Evolutionary conservation across 2,888 invertebrate species (phyloP).

Genomic region (Lepidochrysops patricia): DNA sequence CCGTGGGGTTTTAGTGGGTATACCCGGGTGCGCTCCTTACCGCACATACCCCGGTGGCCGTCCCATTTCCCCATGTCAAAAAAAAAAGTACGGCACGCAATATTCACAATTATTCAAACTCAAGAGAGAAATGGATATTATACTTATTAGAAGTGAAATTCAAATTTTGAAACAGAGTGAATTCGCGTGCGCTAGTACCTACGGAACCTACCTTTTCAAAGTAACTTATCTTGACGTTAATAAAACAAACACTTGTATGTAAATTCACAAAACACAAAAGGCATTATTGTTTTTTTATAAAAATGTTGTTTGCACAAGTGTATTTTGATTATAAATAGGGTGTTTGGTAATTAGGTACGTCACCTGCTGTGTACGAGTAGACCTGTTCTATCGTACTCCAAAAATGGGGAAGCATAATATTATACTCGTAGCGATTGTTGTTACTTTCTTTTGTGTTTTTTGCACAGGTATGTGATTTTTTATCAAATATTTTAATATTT

Average conservation of each 20-base stretch:
- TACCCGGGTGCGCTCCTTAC: too few species aligned
- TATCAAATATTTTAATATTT: too few species aligned
- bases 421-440: background rate
- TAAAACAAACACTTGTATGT: background rate
- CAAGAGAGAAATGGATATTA: too few species aligned
- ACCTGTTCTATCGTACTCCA: background rate
- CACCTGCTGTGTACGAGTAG: background rate
- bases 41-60: too few species aligned
- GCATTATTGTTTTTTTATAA: background rate
- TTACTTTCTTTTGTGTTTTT: background rate
- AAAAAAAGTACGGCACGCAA: too few species aligned
- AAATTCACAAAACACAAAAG: background rate
- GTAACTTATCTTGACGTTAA: background rate
- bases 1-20: too few species aligned
- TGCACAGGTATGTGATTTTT: background rate
- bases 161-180: background rate
- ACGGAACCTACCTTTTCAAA: too few species aligned
- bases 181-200: background rate
- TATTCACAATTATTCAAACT: too few species aligned
- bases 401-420: background rate
- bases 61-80: too few species aligned
- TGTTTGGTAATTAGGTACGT: background rate
- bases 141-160: too few species aligned
- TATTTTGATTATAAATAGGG: background rate
- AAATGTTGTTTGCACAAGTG: constrained; percentile 3